Base-by-base conservation (phyloP, 2,113 vertebrate species). In the Plecturocebus donacophilus region DNA sequence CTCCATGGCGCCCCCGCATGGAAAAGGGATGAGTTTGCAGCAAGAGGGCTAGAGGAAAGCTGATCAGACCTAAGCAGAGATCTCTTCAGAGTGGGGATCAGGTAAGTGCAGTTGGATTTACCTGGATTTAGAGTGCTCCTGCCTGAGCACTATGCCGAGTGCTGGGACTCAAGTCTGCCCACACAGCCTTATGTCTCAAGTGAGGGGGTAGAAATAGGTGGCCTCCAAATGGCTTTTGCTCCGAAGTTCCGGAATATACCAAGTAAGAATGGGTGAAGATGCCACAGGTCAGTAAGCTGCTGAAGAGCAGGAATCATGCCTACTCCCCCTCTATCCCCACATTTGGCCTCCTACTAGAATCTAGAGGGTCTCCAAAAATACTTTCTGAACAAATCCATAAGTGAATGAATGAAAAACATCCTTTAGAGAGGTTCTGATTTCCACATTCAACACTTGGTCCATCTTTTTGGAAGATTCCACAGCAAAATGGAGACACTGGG, bases 401-500 rank as follows among this genome's bases (percentile, higher is more conserved):
- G 23, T 11, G 23, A 68, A 25, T 2, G 17, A 56, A 23, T 38
- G 25, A 23, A 45, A 61, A 75, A n/a, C 1, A 4, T 27, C 13
- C 38, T 56, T 45, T 32, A 58, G 21, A 70, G 52, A 68, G 61
- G n/a, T 42, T n/a, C 35, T 20, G 1, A 75, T 56, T 0, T 83
- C 45, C n/a, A 23, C 5, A 42, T 40, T 47, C n/a, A 19, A 6
- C 7, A 4, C 17, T 47, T 8, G 1, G 42, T 49, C 23, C 47
- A 27, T 30, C 38, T 61, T 47, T 58, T 47, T 7, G 38, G 20
- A 87, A 70, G 85, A 35, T 25, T 27, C 86, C 20, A 58, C 21
- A 58, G 49, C 23, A 13, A 84, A 81, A 27, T 0, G 7, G 11
- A 27, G 23, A 32, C 0, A 21, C 0, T 0, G 38, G 35, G 16